Conservation (phyloP, 2,113 vertebrate genomes). For the Ardeotis arabs region DNA sequence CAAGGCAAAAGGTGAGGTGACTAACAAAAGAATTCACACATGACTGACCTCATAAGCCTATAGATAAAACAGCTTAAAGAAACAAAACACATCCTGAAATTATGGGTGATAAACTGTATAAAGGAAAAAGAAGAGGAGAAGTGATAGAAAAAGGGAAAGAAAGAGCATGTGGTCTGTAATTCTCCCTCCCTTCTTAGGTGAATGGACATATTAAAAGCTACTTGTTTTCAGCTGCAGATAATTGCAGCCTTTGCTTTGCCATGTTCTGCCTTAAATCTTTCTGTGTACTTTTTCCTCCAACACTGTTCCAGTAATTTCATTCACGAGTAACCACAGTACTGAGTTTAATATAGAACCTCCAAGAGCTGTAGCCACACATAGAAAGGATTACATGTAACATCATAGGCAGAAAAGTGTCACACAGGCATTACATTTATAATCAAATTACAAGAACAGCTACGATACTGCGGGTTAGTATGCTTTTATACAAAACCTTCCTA, state of each 20-base stretch:
- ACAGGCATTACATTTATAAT: background rate
- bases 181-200: conserved; percentile 84
- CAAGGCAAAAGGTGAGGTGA: conserved; percentile 87
- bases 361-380: conserved; percentile 37
- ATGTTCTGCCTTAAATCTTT: conserved; percentile 74
- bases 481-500: background rate
- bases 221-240: conserved; percentile 94
- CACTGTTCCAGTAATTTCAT: conserved; percentile 67
- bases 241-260: conserved; percentile 83
- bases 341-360: conserved; percentile 62
- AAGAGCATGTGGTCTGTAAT: conserved; percentile 85
- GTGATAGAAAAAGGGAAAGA: conserved; percentile 64
- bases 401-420: conserved; percentile 3
- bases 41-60: conserved; percentile 85
- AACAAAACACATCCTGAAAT: conserved; percentile 88
- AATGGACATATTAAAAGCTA: conserved; percentile 88
- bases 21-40: conserved; percentile 88
- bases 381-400: conserved; percentile 45
- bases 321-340: conserved; percentile 55
- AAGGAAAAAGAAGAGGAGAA: conserved; percentile 69
- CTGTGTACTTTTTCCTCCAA: conserved; percentile 49
- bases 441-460: background rate
- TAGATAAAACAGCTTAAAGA: conserved; percentile 87
- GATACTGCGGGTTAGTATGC: background rate
- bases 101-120: conserved; percentile 84